Evolutionary conservation across 2,113 vertebrate genomes (phyloP), one percentile per base, ranked within the genome.

Genomic region (Hyaena hyaena): DNA sequence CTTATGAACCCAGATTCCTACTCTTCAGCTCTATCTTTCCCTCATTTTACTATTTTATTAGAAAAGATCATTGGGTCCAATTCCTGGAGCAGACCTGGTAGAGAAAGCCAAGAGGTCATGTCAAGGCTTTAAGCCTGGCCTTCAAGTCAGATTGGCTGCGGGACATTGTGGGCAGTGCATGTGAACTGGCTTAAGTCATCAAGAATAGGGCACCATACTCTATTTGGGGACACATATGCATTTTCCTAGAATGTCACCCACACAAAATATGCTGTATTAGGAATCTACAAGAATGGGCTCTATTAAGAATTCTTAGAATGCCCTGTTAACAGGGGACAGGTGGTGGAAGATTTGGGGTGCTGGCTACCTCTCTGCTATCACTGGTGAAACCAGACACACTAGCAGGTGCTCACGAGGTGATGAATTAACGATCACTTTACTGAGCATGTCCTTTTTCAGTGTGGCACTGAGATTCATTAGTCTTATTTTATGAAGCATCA

Each of bases 401-500:
- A 95, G 55, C 92, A 96, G 79, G 94, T 93, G 77, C n/a, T 96
- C 79, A 83, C 73, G 90, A 96, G 95, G 77, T 96, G 94, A 96
- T 96, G 90, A 79, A 96, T 96, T 92, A 96, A 96, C 2, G 10
- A 90, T 95, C 83, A 97, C 90, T 95, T 93, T 96, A 92, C 73
- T 96, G 89, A 98, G 35, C 69, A 58, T 65, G 79, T 93, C 94
- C 97, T 96, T 97, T 96, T 93, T 87, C 83, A 85, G 65, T 76
- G 92, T 92, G 83, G 92, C 80, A 26, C 31, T 12, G 74, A 97
- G 90, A 93, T 87, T 93, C 83, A 97, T 98, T 83, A 95, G 48
- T 97, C 83, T 97, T 96, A 43, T 96, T 97, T 97, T 93, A 95
- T 97, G 95, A 96, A 95, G 74, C 83, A 80, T 96, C 95, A 92